Evolutionary conservation across 2,888 invertebrate genomes (phyloP).

Genomic region (Nasonovia ribisnigri): DNA sequence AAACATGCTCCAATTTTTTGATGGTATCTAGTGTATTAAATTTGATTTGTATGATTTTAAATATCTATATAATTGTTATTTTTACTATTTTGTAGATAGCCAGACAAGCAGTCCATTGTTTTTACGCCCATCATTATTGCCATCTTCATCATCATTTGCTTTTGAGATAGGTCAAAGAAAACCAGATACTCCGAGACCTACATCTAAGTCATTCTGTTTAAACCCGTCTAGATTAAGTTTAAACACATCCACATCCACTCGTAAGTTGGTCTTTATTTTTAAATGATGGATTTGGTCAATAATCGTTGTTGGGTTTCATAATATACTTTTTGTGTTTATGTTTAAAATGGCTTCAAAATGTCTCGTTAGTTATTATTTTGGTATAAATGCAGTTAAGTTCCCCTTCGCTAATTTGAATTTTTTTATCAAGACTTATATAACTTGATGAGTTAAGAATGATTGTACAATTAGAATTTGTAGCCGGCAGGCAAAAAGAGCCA

Average conservation of each 20-base stretch:
- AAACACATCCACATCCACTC: conserved; percentile 38
- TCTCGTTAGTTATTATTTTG: neutral
- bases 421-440: too few species aligned
- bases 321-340: neutral
- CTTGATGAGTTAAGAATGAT: too few species aligned
- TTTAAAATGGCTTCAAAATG: neutral
- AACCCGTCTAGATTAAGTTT: conserved; percentile 62
- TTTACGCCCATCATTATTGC: conserved; percentile 59
- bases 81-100: conserved; percentile 37
- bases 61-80: neutral
- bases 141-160: conserved; percentile 57
- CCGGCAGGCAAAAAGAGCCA: too few species aligned
- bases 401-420: too few species aligned
- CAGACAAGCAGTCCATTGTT: conserved; percentile 49
- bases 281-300: neutral
- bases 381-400: too few species aligned
- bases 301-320: neutral
- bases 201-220: conserved; percentile 58
- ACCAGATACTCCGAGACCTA: conserved; percentile 62
- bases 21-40: neutral
- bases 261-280: conserved; percentile 36
- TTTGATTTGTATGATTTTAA: neutral
- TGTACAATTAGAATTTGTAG: too few species aligned
- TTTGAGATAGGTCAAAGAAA: conserved; percentile 57
- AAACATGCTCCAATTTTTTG: neutral